Evolutionary conservation across 2,888 invertebrate species (phyloP), one percentile per base, ranked within the genome.

Genomic region (Drosophila anceps): DNA sequence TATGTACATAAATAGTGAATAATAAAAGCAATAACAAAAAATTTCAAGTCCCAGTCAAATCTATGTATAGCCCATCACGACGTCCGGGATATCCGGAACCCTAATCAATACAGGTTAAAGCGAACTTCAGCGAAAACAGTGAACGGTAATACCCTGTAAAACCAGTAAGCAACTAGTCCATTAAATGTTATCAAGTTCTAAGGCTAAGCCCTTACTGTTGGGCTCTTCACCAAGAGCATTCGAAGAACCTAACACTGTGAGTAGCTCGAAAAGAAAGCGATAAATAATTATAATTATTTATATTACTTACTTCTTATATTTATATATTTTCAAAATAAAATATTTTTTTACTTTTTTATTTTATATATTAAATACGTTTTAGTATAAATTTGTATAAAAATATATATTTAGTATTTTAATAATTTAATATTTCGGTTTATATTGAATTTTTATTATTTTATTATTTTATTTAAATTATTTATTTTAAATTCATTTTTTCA

Each of bases 41-140:
- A 31, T 65, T 50, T 41, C 12, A 24, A 66, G 53, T 66, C 44
- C 15, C 2, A 31, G 29, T 24, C 8, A 65, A 66, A 65, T 29
- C 44, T 41, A 53, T 53, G 65, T 53, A 15, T 41, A 48, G 18
- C 33, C 10, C 15, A 12, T 18, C 48, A 5, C 24, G n/a, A 27
- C 62, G 62, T 27, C 62, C 39, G 48, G 48, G 29, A 50, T 3
- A 18, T 31, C 48, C 48, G 48, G 48, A 12, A n/a, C 12, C 2
- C 12, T 31, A 50, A 29, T 48, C 29, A 10, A 48, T 48, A 48
- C 10, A 48, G 48, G 10, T n/a, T n/a, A 31, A 3, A 31, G 29
- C 48, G 48, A 50, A 31, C 29, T 29, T 48, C 48, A 18, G 29
- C n/a, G n/a, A 29, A 48, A 13, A 10, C 18, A 50, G 48, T 31